A percentile compares a stretch with the other conserved stretches of the same genome.
These are phyloP conservation scores for Peromyscus nudipes DNA, from an alignment of 2,797 vertebrate genomes.

Conservation along the genomic window DNA sequence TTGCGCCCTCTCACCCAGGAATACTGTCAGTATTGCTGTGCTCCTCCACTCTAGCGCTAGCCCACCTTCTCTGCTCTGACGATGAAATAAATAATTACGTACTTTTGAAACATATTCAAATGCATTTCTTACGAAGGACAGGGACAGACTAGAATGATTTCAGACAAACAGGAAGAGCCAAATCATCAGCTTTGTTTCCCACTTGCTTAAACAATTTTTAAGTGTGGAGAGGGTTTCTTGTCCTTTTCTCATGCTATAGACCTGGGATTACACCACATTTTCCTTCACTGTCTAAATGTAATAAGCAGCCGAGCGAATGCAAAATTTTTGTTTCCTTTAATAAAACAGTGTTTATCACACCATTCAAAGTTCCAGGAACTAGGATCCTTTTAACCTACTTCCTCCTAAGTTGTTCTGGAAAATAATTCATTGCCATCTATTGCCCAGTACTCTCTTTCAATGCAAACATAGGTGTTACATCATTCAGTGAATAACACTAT, in stretches of 20 bases:
- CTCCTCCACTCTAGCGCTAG: neutral
- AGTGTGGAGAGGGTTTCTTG: slow-evolving; percentile 33
- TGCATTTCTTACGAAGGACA: slow-evolving; percentile 39
- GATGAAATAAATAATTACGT: slow-evolving; percentile 38
- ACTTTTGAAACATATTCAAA: slow-evolving; percentile 44
- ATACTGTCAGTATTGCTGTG: neutral
- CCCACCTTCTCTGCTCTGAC: neutral
- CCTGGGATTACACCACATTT: slow-evolving; percentile 68
- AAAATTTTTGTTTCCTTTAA: slow-evolving; percentile 81
- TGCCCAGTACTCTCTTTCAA: slow-evolving; percentile 67
- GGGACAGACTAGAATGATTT: slow-evolving; percentile 31
- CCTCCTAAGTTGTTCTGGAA: slow-evolving; percentile 80
- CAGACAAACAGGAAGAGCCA: slow-evolving; percentile 29
- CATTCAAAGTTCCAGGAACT: slow-evolving; percentile 81
- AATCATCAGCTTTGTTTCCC: slow-evolving; percentile 19
- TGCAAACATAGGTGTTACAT: slow-evolving; percentile 77
- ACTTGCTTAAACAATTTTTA: slow-evolving; percentile 66
- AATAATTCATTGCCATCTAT: slow-evolving; percentile 84
- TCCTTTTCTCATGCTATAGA: neutral
- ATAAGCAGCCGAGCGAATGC: slow-evolving; percentile 80
- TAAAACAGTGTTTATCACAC: slow-evolving; percentile 75
- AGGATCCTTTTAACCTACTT: slow-evolving; percentile 73
- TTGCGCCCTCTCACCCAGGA: neutral
- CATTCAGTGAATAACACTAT: slow-evolving; percentile 74
- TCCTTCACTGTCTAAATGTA: slow-evolving; percentile 82